A percentile compares a stretch with the other conserved stretches of the same genome.
Evolutionary conservation across 1,140 invertebrate genomes (phyloP).

Genomic region (Condylostylus longicornis): DNA sequence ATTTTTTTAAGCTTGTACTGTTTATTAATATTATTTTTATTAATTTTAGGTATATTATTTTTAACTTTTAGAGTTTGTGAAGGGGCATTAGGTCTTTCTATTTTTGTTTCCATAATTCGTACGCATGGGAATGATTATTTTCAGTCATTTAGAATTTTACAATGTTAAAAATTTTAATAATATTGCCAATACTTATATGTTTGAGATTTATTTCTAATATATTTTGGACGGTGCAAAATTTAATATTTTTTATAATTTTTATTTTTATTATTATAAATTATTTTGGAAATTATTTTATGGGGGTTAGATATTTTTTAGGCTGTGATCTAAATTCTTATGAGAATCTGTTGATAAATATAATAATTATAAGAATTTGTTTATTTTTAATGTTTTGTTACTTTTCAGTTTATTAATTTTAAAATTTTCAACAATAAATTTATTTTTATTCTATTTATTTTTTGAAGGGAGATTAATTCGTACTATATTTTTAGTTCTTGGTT

Average conservation of each 20-base stretch:
- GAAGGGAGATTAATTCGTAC: conserved; percentile 44
- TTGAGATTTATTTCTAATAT: conserved; percentile 27
- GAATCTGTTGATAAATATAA: conserved; percentile 31
- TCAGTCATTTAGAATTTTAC: conserved; percentile 36
- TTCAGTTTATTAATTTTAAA: conserved; percentile 40
- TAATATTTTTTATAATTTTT: conserved; percentile 31
- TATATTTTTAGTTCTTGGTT: conserved; percentile 47
- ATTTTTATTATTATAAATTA: conserved; percentile 31
- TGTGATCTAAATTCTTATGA: conserved; percentile 36
- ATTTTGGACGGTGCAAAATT: conserved; percentile 28
- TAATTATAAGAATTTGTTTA: conserved; percentile 36
- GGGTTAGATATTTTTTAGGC: conserved; percentile 31
- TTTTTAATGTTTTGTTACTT: conserved; percentile 37
- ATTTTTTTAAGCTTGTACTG: conserved; percentile 38
- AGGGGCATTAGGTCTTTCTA: conserved; percentile 37
- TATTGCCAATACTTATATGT: conserved; percentile 31
- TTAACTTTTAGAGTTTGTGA: conserved; percentile 43
- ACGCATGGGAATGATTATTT: conserved; percentile 40
- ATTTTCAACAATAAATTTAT: conserved; percentile 39
- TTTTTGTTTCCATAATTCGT: conserved; percentile 41
- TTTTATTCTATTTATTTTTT: conserved; percentile 54
- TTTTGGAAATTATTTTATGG: conserved; percentile 23
- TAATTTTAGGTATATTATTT: conserved; percentile 38
- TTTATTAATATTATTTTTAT: conserved; percentile 35
- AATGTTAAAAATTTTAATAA: conserved; percentile 37